phyloP scores from a whole-genome alignment of 1,140 invertebrate genomes.

The Drosophila nebulosa region DNA sequence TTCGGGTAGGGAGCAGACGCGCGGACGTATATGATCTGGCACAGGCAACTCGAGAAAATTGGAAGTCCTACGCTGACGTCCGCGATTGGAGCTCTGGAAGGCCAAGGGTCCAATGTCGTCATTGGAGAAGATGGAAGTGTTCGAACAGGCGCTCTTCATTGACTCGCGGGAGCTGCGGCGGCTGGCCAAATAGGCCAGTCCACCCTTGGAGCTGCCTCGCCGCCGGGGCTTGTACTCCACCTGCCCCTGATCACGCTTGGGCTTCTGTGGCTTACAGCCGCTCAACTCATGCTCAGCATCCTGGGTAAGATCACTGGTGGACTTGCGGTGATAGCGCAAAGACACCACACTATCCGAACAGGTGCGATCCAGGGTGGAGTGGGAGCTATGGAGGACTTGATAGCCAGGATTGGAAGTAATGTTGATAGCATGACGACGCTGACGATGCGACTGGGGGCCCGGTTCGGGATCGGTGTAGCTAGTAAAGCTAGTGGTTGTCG shows the following conservation, averaged over 20 bases:
- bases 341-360: slow-evolving; percentile 78
- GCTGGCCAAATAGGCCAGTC: slow-evolving; percentile 88
- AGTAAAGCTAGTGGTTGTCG: slow-evolving; percentile 71
- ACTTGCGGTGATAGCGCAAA: slow-evolving; percentile 84
- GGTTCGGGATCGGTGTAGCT: slow-evolving; percentile 64
- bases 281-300: slow-evolving; percentile 68
- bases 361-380: slow-evolving; percentile 79
- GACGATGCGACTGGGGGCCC: slow-evolving; percentile 22
- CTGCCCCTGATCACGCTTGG: slow-evolving; percentile 31
- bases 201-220: slow-evolving; percentile 82
- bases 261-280: slow-evolving; percentile 54
- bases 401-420: slow-evolving; percentile 80
- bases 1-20: slow-evolving; percentile 91
- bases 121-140: slow-evolving; percentile 84
- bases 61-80: slow-evolving; percentile 88
- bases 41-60: slow-evolving; percentile 95
- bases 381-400: slow-evolving; percentile 78
- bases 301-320: slow-evolving; percentile 88
- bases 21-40: slow-evolving; percentile 89
- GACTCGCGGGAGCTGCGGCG: slow-evolving; percentile 86
- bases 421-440: slow-evolving; percentile 78
- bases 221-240: slow-evolving; percentile 66
- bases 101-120: slow-evolving; percentile 88
- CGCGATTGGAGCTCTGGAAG: slow-evolving; percentile 88
- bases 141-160: slow-evolving; percentile 85